Evolutionary conservation across 1,140 invertebrate genomes (phyloP).

Genomic region (Micrasema longulum): DNA sequence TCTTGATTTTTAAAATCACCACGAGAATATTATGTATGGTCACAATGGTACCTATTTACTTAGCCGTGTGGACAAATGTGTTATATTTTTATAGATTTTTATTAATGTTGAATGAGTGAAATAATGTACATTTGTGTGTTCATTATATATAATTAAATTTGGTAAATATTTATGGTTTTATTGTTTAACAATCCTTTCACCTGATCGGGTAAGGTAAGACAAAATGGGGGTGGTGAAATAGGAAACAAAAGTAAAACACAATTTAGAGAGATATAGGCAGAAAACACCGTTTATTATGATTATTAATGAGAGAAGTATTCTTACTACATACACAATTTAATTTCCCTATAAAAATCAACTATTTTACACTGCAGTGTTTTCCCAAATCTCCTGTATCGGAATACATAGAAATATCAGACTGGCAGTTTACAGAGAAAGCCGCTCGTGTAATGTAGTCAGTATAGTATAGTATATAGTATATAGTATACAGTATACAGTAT

Average conservation of each 20-base stretch:
- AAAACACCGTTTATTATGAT: conserved; percentile 70
- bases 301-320: conserved; percentile 70
- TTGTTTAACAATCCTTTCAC: too few relatives aligned
- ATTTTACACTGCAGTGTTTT: conserved; percentile 48
- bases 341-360: conserved; percentile 55
- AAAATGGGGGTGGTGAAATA: not conserved
- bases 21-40: too few relatives aligned
- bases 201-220: not conserved
- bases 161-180: too few relatives aligned
- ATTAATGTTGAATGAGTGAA: not conserved
- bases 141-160: not conserved
- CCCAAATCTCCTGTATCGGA: conserved; percentile 23
- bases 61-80: conserved; percentile 7
- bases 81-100: conserved; percentile 17
- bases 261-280: conserved; percentile 59
- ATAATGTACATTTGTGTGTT: not conserved
- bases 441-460: conserved; percentile 28
- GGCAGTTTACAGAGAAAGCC: conserved; percentile 40
- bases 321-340: conserved; percentile 67
- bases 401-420: conserved; percentile 13
- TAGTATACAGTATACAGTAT: not conserved
- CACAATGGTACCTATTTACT: too few relatives aligned
- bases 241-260: conserved; percentile 48
- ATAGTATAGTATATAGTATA: too few relatives aligned
- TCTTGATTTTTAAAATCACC: too few relatives aligned